A percentile compares a stretch with the other conserved stretches of the same genome.
phyloP scores from a whole-genome alignment of 1,140 invertebrate genomes.

The Leptinotarsa defecta region DNA sequence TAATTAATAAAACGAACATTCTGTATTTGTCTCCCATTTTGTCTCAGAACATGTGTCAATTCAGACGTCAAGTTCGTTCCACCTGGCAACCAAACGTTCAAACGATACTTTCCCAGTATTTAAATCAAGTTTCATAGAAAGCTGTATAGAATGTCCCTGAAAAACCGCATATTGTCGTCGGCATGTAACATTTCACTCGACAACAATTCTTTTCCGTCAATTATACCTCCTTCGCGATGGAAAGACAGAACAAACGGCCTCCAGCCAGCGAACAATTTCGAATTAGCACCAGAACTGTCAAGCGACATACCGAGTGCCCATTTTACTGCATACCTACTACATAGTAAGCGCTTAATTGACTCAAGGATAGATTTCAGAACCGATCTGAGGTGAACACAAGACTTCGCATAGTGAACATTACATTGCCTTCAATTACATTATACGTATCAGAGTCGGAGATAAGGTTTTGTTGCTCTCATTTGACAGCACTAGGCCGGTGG shows the following conservation, averaged over 20 bases:
- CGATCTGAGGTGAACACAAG: constrained; percentile 8
- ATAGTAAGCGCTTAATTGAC: constrained; percentile 21
- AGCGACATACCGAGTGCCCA: constrained; percentile 16
- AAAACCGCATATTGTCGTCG: background rate
- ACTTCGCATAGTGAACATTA: constrained; percentile 17
- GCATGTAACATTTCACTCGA: background rate
- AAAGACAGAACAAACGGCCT: constrained; percentile 7
- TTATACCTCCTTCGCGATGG: background rate
- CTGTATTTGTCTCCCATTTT: no score
- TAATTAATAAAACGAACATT: no score
- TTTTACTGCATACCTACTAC: constrained; percentile 19
- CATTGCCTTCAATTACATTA: constrained; percentile 16
- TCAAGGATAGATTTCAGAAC: constrained; percentile 14
- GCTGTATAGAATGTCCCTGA: background rate
- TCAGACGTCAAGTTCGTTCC: no score
- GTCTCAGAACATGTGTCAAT: no score
- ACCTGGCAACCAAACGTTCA: no score
- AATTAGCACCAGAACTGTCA: constrained; percentile 20
- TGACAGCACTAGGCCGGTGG: constrained; percentile 8
- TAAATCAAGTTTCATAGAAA: background rate
- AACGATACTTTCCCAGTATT: no score
- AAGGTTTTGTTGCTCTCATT: constrained; percentile 15
- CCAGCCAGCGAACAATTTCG: constrained; percentile 5
- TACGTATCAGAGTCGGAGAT: constrained; percentile 9
- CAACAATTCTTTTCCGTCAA: constrained; percentile 2